Conservation (phyloP, 2,888 invertebrate species). For the Agrenia bidenticulata region DNA sequence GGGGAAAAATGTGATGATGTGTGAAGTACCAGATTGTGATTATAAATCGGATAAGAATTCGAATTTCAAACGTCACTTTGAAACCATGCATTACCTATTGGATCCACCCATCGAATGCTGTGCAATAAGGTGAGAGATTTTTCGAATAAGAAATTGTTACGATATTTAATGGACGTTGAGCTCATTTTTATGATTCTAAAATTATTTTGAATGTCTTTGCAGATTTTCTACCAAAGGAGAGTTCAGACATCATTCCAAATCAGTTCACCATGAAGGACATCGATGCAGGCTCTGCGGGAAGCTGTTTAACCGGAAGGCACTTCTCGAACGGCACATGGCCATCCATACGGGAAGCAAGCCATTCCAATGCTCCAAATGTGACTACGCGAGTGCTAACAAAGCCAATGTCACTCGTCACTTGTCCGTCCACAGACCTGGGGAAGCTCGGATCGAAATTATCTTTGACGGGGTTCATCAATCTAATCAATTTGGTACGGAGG, state of each 20-base stretch:
- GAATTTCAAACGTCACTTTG: conserved; percentile 57
- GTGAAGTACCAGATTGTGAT: conserved; percentile 25
- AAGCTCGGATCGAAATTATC: not conserved
- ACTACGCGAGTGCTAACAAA: conserved; percentile 58
- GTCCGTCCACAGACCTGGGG: not conserved
- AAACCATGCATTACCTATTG: conserved; percentile 57
- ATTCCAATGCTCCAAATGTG: conserved; percentile 56
- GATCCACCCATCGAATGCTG: conserved; percentile 56
- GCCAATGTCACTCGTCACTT: conserved; percentile 58
- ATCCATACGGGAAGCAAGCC: conserved; percentile 59
- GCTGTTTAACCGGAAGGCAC: conserved; percentile 57
- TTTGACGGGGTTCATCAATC: not conserved
- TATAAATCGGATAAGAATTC: conserved; percentile 54
- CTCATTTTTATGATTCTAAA: conserved; percentile 17
- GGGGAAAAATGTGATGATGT: conserved; percentile 31
- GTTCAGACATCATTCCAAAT: conserved; percentile 56
- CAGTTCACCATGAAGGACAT: conserved; percentile 57
- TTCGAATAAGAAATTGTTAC: conserved; percentile 18
- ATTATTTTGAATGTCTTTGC: no score
- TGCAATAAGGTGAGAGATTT: conserved; percentile 51
- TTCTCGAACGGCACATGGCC: conserved; percentile 57
- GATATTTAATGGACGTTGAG: no score
- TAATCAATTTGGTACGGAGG: no score
- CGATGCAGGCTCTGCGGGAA: conserved; percentile 56
- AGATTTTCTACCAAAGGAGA: conserved; percentile 56